Base-by-base conservation (phyloP, 2,113 vertebrate species). In the Cavia porcellus region DNA sequence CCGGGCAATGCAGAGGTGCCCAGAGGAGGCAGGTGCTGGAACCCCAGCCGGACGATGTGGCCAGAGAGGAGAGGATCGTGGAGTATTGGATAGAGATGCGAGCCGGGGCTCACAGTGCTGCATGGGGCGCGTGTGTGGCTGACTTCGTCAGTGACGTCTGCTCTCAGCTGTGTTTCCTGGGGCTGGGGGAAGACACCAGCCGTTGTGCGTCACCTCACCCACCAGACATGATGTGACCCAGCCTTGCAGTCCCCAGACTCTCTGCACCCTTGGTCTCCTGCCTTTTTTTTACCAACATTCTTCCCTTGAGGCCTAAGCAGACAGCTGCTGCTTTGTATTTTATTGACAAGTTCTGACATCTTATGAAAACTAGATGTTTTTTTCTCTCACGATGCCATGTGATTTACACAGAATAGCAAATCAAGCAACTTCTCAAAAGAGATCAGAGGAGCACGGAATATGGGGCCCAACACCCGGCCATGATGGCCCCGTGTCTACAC, bases 201-300 rank as follows among this genome's bases (percentile, higher is more conserved):
- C 8, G 2, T 17, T 28, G 0, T 5, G 0, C 1, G 2, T 3
- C 22, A 30, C 57, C 5, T 8, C 30, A 13, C 19, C 28, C 57
- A 13, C 24, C 32, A 74, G 47, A n/a, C 2, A 5, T 24, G 30
- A 12, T 0, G 1, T 3, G 14, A 50, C 45, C 75, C 25, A 35
- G 42, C 7, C 17, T 19, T 52, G 15, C 20, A 42, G 35, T 28
- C 52, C 14, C 24, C 32, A 10, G 0, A 14, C 20, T 61, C 70
- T 81, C 52, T 1, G 5, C 0, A 0, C 0, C 38, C 80, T 38
- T 32, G 6, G 35, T 82, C 72, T 45, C 75, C 74, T 32, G 5
- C 0, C n/a, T 38, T 68, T 72, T 62, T 79, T 92, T 45, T 79
- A 30, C 2, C 15, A 61, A 20, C 14, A 70, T 57, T 83, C 62